Percentiles rank a stretch among this genome's conserved stretches.
Evolutionary conservation across 1,140 invertebrate genomes (phyloP).

Genomic region (Megalonaias nervosa): DNA sequence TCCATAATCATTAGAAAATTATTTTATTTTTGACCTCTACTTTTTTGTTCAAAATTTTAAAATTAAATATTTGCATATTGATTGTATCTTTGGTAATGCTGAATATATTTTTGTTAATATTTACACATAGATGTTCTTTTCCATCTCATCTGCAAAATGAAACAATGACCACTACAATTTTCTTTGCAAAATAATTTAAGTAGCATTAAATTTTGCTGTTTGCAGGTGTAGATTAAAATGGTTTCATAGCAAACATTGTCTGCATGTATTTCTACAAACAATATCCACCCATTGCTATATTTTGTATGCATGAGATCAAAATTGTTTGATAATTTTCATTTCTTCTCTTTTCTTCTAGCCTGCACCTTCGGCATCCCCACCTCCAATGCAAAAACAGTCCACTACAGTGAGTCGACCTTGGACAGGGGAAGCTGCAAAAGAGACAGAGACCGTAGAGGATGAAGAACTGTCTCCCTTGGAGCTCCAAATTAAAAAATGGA

Average conservation of each 20-base stretch:
- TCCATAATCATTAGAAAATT: too few species aligned
- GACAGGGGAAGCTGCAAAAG: slow-evolving; percentile 12
- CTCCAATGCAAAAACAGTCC: slow-evolving; percentile 21
- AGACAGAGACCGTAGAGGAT: slow-evolving; percentile 29
- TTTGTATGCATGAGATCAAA: neutral
- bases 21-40: too few species aligned
- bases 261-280: neutral
- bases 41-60: too few species aligned
- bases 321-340: neutral
- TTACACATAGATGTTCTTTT: too few species aligned
- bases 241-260: neutral
- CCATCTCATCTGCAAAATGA: too few species aligned
- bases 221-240: too few species aligned
- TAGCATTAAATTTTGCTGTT: too few species aligned
- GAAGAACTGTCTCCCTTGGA: slow-evolving; percentile 58
- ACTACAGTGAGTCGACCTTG: slow-evolving; percentile 20
- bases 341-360: slow-evolving; percentile 5
- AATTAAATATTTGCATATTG: too few species aligned
- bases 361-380: slow-evolving; percentile 24
- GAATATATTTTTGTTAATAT: too few species aligned
- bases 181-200: too few species aligned
- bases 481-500: slow-evolving; percentile 54
- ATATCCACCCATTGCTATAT: neutral
- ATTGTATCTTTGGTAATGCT: too few species aligned
- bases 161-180: too few species aligned